Evolutionary conservation across 2,113 vertebrate genomes (phyloP).

Genomic region (Sphyrna mokarran): DNA sequence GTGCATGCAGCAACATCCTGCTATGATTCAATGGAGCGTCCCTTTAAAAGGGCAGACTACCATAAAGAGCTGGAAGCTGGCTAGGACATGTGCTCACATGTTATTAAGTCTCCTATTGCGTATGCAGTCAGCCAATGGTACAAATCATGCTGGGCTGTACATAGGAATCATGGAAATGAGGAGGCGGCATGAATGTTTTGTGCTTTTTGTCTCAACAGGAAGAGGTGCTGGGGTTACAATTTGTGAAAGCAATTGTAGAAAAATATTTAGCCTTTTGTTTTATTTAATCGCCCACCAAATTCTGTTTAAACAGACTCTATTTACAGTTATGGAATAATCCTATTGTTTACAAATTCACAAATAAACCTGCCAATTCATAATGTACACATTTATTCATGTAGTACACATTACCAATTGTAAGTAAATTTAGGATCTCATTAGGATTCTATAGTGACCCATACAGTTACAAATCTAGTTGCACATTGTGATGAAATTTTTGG

Average conservation of each 20-base stretch:
- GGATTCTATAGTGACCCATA: not conserved
- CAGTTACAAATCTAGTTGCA: not conserved
- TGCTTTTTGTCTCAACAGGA: not conserved
- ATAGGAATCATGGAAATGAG: not conserved
- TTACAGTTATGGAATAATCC: no score
- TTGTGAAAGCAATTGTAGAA: not conserved
- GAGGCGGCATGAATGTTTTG: not conserved
- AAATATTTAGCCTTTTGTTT: not conserved
- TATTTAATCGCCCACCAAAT: not conserved
- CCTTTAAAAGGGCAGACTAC: not conserved
- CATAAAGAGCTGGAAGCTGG: no score
- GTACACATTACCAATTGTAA: not conserved
- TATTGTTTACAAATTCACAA: not conserved
- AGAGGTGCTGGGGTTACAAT: not conserved
- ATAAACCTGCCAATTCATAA: not conserved
- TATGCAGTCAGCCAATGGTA: not conserved
- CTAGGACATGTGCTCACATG: not conserved
- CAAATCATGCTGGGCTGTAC: not conserved
- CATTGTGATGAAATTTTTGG: not conserved
- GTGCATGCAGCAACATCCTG: not conserved
- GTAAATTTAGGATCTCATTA: not conserved
- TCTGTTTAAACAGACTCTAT: not conserved
- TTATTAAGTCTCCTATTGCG: not conserved
- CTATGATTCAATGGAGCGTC: not conserved
- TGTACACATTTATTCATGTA: not conserved